Conservation (phyloP, 2,797 vertebrate species). For the Pipistrellus nathusii region DNA sequence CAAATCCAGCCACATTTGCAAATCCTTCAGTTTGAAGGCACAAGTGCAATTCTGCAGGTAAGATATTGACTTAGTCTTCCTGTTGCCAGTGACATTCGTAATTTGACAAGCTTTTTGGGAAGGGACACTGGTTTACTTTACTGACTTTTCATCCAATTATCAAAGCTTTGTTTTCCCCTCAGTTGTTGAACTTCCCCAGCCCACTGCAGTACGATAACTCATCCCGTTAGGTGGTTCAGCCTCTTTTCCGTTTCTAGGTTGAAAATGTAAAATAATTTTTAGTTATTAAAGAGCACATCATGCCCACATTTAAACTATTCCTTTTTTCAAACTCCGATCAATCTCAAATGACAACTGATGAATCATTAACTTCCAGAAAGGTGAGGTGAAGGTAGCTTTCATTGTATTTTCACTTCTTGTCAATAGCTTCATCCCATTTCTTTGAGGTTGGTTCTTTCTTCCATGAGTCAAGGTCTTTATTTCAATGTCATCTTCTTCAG, state of each 20-base stretch:
- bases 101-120: not conserved
- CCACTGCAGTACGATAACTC: not conserved
- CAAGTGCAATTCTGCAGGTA: not conserved
- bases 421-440: not conserved
- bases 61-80: not conserved
- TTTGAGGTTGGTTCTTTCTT: not conserved
- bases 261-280: conserved; percentile 17
- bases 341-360: not conserved
- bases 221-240: not conserved
- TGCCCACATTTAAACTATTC: not conserved
- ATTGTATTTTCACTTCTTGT: conserved; percentile 18
- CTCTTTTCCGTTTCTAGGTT: not conserved
- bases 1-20: not conserved
- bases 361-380: not conserved
- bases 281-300: conserved; percentile 1
- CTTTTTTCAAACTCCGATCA: not conserved
- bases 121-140: not conserved
- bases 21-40: not conserved
- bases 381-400: not conserved
- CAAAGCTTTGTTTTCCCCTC: not conserved
- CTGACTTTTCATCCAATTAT: not conserved
- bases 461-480: not conserved
- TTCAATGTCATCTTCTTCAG: not conserved
- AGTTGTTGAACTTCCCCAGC: not conserved
- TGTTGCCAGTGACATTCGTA: not conserved